Evolutionary conservation across 2,113 vertebrate species (phyloP).

Genomic region (Brachyhypopomus gauderio): DNA sequence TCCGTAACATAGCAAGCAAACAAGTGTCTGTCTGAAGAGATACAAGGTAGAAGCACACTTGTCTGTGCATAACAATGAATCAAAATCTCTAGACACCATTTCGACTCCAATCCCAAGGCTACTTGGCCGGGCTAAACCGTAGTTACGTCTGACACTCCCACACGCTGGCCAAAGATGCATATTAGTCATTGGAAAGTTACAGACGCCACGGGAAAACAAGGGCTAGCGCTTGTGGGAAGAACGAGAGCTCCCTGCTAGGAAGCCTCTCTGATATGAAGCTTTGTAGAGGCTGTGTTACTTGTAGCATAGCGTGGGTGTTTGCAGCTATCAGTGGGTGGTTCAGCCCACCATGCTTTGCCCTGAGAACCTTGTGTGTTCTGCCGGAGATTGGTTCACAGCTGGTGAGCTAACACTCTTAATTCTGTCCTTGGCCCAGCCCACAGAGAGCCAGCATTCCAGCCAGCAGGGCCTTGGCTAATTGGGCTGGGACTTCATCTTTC

Average conservation of each 20-base stretch:
- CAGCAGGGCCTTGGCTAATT: slow-evolving; percentile 70
- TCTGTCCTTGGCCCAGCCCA: slow-evolving; percentile 58
- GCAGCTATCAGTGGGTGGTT: slow-evolving; percentile 38
- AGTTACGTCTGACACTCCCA: not conserved
- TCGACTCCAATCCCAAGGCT: not conserved
- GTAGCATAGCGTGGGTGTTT: slow-evolving; percentile 42
- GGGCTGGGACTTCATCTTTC: slow-evolving; percentile 71
- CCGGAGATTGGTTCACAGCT: slow-evolving; percentile 51
- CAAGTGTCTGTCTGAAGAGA: slow-evolving; percentile 23
- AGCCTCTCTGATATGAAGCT: slow-evolving; percentile 16
- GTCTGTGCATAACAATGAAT: slow-evolving; percentile 19
- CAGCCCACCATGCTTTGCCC: not conserved
- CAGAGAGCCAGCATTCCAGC: slow-evolving; percentile 62
- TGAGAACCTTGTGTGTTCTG: slow-evolving; percentile 29
- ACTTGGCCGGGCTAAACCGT: not conserved
- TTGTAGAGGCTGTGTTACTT: slow-evolving; percentile 26
- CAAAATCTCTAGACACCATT: slow-evolving; percentile 2
- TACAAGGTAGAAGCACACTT: slow-evolving; percentile 2
- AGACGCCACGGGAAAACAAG: not conserved
- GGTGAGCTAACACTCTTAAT: slow-evolving; percentile 50
- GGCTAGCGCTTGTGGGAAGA: slow-evolving; percentile 12
- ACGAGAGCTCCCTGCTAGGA: slow-evolving; percentile 12
- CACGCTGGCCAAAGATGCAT: not conserved
- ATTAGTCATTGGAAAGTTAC: slow-evolving; percentile 17
- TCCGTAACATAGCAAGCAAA: slow-evolving; percentile 18